Evolutionary conservation across 2,888 invertebrate species (phyloP).

Genomic region (Drosophila algonquin): DNA sequence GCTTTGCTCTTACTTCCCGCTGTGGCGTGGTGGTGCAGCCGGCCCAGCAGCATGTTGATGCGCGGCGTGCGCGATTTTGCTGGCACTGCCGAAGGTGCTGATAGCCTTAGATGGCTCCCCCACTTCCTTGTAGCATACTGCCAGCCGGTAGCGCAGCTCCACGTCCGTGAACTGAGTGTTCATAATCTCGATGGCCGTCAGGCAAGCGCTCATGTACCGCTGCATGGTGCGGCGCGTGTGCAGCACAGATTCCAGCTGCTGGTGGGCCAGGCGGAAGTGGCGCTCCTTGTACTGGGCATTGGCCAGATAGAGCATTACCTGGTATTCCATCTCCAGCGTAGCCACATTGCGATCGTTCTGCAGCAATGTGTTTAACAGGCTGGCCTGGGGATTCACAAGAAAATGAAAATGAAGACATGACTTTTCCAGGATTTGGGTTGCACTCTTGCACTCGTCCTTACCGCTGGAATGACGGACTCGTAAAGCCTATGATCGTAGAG

Average conservation of each 20-base stretch:
- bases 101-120: conserved; percentile 87
- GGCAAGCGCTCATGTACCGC: conserved; percentile 73
- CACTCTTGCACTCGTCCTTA: conserved; percentile 82
- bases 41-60: conserved; percentile 91
- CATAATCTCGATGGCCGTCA: conserved; percentile 73
- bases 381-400: conserved; percentile 85
- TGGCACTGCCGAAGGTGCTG: conserved; percentile 82
- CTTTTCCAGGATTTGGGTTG: background rate
- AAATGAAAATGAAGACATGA: background rate
- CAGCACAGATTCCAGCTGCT: conserved; percentile 85
- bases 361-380: conserved; percentile 87
- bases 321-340: conserved; percentile 87
- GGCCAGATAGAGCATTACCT: conserved; percentile 88
- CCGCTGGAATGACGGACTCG: conserved; percentile 89
- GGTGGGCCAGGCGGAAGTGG: conserved; percentile 89
- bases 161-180: conserved; percentile 84
- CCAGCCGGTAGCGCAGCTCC: conserved; percentile 90
- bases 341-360: conserved; percentile 86
- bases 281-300: conserved; percentile 88
- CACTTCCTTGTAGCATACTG: conserved; percentile 87
- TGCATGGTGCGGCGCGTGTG: conserved; percentile 81
- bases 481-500: conserved; percentile 89
- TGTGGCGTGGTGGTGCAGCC: conserved; percentile 87
- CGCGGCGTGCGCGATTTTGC: conserved; percentile 89
- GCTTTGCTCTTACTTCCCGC: conserved; percentile 86